Evolutionary conservation across 2,888 invertebrate genomes (phyloP).

Genomic region (Trichogramma dendrolimi): DNA sequence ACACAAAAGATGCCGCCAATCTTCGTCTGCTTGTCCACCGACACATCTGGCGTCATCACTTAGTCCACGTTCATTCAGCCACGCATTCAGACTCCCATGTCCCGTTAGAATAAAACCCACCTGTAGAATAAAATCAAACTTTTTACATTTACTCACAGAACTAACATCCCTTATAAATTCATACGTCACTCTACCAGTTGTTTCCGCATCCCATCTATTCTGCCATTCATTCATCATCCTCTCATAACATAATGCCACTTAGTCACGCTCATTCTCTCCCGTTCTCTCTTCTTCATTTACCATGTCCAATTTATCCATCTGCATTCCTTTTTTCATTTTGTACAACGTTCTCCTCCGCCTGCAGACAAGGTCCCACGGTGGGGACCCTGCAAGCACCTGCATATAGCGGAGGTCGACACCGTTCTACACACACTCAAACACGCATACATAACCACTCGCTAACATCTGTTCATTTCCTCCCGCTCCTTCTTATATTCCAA

Average conservation of each 20-base stretch:
- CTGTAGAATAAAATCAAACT: conserved; percentile 1
- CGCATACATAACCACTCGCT: too few species aligned
- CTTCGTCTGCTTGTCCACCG: conserved; percentile 7
- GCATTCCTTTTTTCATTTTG: background rate
- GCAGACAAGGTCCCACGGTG: conserved; percentile 9
- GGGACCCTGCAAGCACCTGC: background rate
- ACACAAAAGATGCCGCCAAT: conserved; percentile 8
- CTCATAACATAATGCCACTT: too few species aligned
- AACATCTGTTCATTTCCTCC: too few species aligned
- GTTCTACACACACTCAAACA: too few species aligned
- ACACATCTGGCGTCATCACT: background rate
- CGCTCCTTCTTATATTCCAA: too few species aligned
- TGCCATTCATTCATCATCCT: too few species aligned
- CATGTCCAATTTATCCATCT: background rate
- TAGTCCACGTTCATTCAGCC: background rate
- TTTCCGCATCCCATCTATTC: conserved; percentile 11
- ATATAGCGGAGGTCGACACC: conserved; percentile 25
- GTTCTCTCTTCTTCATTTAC: too few species aligned
- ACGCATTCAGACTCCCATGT: conserved; percentile 16
- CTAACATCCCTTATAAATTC: conserved; percentile 12
- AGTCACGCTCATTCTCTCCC: too few species aligned
- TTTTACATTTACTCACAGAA: background rate
- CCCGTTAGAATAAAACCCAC: conserved; percentile 18
- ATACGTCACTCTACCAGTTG: conserved; percentile 13
- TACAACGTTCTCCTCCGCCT: background rate